Base-by-base conservation (phyloP, 1,140 invertebrate species). In the Trachymyrmex septentrionalis region DNA sequence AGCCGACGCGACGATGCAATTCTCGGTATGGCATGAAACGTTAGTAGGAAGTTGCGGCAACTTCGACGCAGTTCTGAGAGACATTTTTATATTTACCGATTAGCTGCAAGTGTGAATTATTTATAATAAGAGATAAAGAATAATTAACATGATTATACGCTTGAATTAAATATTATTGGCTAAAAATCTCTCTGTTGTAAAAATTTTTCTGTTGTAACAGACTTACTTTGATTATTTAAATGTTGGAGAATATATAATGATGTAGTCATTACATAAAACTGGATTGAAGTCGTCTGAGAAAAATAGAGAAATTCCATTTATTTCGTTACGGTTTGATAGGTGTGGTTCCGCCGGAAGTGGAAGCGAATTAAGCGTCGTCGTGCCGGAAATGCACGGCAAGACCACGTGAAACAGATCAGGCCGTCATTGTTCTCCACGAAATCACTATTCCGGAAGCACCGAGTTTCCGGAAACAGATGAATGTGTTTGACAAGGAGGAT, bases 341-440 rank as follows among this genome's bases (percentile, higher is more conserved):
- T 48, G 53, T 71, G 75, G 85, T 87, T 91, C 90, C 90, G 89
- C 67, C 90, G 90, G 90, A 91, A 90, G 88, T 91, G 75, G 87
- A 86, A 85, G 57, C 50, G 80, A 91, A 87, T 90, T 90, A 90
- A 87, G 86, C 55, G 71, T 24, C 73, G 67, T 63, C 76, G 76
- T 88, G 86, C 88, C 89, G 88, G 89, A 91, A 90, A 90, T 80
- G 61, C 75, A 59, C 57, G 53, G 72, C 2, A 44, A 75, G 44
- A 80, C 72, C 67, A 77, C 87, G 73, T 88, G 87, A 69, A 90
- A 81, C 73, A 88, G 69, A 88, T 90, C 87, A 82, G 84, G 59
- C 9, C 30, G 30, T 55, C 73, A 91, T 91, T 91, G 90, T 91
- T 91, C 73, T 63, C 48, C 21, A 86, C 77, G 85, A 91, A 90